phyloP scores from a whole-genome alignment of 2,888 invertebrate species.

The Cryptus viduatorius region DNA sequence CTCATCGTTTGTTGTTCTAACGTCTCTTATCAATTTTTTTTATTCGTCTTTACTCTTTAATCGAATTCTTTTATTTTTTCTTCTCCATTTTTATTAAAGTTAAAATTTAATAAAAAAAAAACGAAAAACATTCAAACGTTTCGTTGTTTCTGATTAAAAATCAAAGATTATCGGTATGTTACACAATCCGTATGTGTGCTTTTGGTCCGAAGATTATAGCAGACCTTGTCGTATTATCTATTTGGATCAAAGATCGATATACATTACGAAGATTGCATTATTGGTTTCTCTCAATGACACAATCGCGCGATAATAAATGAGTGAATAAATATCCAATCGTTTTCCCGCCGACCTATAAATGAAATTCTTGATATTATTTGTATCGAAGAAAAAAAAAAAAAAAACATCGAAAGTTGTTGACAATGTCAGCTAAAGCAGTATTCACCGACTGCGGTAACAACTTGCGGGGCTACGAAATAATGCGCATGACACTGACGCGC shows the following conservation, averaged over 20 bases:
- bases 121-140: not conserved
- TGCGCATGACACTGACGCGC: constrained; percentile 36
- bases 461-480: constrained; percentile 55
- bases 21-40: not conserved
- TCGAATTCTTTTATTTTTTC: not conserved
- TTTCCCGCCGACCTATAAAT: constrained; percentile 6
- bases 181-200: not conserved
- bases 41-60: not conserved
- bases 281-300: constrained; percentile 46
- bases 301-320: constrained; percentile 32
- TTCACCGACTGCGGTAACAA: constrained; percentile 35
- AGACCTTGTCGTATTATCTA: constrained; percentile 62
- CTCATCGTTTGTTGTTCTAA: not conserved
- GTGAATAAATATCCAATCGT: constrained; percentile 22
- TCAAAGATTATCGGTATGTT: not conserved
- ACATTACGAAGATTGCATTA: constrained; percentile 43
- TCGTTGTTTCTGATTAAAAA: not conserved
- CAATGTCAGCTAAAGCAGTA: constrained; percentile 40
- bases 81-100: too few relatives aligned
- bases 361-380: not conserved
- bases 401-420: constrained; percentile 25
- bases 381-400: constrained; percentile 14
- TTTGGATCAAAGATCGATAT: constrained; percentile 50
- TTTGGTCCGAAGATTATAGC: constrained; percentile 32
- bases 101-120: not conserved